These are phyloP conservation scores for Athripsodes cinereus DNA, from an alignment of 2,888 invertebrate species.

Conservation along the genomic window DNA sequence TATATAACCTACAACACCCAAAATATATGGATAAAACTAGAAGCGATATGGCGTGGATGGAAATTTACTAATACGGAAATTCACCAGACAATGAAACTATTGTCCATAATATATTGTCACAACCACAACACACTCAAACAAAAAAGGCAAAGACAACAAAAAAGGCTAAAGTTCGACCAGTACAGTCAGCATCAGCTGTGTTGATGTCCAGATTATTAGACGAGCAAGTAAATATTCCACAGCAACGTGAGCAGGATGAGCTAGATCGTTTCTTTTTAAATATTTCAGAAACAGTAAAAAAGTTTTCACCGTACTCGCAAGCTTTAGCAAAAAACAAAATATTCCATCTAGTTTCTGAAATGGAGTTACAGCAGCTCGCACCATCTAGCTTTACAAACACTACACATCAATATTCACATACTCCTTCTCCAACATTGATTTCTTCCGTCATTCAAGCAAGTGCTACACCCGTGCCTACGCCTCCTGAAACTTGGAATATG, in stretches of 20 bases:
- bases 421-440: no score
- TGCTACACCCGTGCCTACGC: no score
- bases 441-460: no score
- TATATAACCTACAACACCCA: no score
- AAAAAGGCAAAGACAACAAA: slow-evolving; percentile 7
- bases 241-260: slow-evolving; percentile 4
- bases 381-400: no score
- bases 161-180: slow-evolving; percentile 4
- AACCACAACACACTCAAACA: slow-evolving; percentile 9
- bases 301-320: slow-evolving; percentile 2
- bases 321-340: slow-evolving; percentile 4
- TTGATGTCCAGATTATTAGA: slow-evolving; percentile 8
- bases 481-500: no score
- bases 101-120: slow-evolving; percentile 5
- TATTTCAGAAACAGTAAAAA: slow-evolving; percentile 7
- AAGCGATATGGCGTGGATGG: no score
- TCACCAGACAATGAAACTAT: slow-evolving; percentile 6
- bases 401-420: no score
- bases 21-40: no score
- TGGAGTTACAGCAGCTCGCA: no score
- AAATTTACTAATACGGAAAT: no score
- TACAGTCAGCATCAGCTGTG: slow-evolving; percentile 8
- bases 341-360: slow-evolving; percentile 4
- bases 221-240: slow-evolving; percentile 5
- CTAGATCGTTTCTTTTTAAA: no score